These are phyloP conservation scores for Helostoma temminkii DNA, from an alignment of 2,797 vertebrate species.

Conservation along the genomic window DNA sequence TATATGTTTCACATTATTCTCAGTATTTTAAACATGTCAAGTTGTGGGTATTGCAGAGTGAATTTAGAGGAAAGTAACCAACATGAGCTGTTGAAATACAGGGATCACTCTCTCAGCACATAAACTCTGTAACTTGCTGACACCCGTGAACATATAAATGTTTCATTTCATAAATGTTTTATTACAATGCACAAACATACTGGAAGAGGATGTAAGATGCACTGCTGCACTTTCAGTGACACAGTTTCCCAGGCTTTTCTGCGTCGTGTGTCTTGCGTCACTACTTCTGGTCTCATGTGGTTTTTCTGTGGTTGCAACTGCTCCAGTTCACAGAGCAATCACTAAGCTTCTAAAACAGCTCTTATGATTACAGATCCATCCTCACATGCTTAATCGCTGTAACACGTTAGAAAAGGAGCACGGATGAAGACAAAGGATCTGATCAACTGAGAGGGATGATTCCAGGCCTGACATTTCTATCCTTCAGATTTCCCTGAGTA, in stretches of 20 bases:
- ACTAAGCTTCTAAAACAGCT: conserved; percentile 62
- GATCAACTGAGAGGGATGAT: conserved; percentile 42
- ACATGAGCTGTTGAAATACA: conserved; percentile 18
- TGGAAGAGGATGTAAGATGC: conserved; percentile 70
- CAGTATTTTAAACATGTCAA: conserved; percentile 1
- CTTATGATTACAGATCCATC: conserved; percentile 67
- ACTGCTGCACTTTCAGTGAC: conserved; percentile 78
- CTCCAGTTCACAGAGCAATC: conserved; percentile 77
- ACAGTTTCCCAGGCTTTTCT: conserved; percentile 81
- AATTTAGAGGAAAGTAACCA: not conserved
- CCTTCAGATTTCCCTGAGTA: conserved; percentile 61
- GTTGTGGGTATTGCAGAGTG: conserved; percentile 2
- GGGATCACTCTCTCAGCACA: conserved; percentile 22
- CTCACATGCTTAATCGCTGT: conserved; percentile 51
- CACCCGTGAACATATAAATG: conserved; percentile 26
- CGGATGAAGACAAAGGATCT: conserved; percentile 29
- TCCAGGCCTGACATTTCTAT: conserved; percentile 49
- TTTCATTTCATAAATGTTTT: conserved; percentile 53
- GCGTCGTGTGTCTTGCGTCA: conserved; percentile 72
- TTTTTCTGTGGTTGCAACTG: conserved; percentile 78
- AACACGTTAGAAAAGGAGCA: conserved; percentile 61
- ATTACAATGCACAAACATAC: conserved; percentile 48
- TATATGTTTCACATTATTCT: not conserved
- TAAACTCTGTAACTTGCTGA: conserved; percentile 49
- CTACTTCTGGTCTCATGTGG: conserved; percentile 78